phyloP scores from a whole-genome alignment of 2,888 invertebrate species.

The Xestobium rufovillosum region DNA sequence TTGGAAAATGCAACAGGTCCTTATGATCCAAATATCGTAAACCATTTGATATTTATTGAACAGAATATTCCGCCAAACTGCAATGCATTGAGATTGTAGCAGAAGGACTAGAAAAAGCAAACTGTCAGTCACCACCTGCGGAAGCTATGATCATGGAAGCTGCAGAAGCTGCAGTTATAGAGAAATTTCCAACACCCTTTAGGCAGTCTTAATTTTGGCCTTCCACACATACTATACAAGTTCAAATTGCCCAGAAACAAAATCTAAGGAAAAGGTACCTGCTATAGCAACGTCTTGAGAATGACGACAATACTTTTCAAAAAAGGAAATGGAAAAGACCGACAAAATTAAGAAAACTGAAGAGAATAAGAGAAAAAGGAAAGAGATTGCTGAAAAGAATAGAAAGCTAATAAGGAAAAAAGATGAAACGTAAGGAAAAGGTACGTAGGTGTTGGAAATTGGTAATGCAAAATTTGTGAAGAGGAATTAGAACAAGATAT shows the following conservation, averaged over 20 bases:
- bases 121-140: too few relatives aligned
- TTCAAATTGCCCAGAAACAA: background rate
- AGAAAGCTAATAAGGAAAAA: background rate
- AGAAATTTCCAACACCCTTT: slow-evolving; percentile 3
- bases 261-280: slow-evolving; percentile 1
- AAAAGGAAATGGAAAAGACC: background rate
- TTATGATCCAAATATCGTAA: background rate
- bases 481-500: slow-evolving; percentile 1
- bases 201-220: background rate
- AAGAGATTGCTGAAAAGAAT: background rate
- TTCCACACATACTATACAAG: background rate
- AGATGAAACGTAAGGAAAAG: background rate
- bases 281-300: background rate
- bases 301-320: slow-evolving; percentile 1
- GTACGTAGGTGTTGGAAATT: background rate
- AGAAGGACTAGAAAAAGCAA: too few relatives aligned
- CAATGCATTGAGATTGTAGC: too few relatives aligned
- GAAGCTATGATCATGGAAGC: background rate
- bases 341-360: background rate
- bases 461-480: slow-evolving; percentile 2
- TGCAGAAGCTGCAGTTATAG: background rate
- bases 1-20: background rate
- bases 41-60: slow-evolving; percentile 1
- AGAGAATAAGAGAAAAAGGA: slow-evolving; percentile 2
- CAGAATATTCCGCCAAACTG: background rate